Evolutionary conservation across 2,113 vertebrate species (phyloP), one percentile per base, ranked within the genome.

Genomic region (Indicator indicator): DNA sequence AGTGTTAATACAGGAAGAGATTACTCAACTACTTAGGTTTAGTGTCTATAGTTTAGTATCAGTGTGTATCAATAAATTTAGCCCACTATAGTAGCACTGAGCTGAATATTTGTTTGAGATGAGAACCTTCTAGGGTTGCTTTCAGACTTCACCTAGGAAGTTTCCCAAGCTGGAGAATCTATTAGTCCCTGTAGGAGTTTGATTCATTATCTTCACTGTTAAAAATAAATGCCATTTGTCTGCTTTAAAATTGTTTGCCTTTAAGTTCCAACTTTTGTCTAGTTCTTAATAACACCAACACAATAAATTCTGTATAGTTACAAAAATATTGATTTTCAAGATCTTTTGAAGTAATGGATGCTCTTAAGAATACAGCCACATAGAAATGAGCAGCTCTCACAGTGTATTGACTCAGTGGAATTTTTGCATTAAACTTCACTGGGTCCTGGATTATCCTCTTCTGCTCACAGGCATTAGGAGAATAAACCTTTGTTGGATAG

Each of bases 241-340:
- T 92, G 32, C 70, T 94, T 85, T 87, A 92, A 93, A 92, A 85
- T 87, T 63, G 44, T 62, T 58, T 75, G 71, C 24, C 74, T 79
- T 69, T 42, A 83, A 75, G 16, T 85, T 94, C 65, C 42, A 70
- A 16, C 27, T 84, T 42, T 69, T 77, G 44, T 63, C 55, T 58
- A 59, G 63, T 84, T 97, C 67, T 90, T 96, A 88, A 81, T 90
- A 89, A 65, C 32, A 75, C 15, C 18, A 50, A 62, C 15, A n/a
- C 71, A 89, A 4, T 90, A 92, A 87, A 72, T 91, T 82, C 59
- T 78, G 42, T 89, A 67, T 83, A 73, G 67, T 87, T 92, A 89
- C 42, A 89, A 90, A 92, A 85, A 76, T 85, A 92, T 85, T 95
- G 89, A 84, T 95, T 93, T 96, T 91, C 48, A 79, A 56, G 44